Conservation (phyloP, 1,140 invertebrate genomes). For the Cydia splendana region DNA sequence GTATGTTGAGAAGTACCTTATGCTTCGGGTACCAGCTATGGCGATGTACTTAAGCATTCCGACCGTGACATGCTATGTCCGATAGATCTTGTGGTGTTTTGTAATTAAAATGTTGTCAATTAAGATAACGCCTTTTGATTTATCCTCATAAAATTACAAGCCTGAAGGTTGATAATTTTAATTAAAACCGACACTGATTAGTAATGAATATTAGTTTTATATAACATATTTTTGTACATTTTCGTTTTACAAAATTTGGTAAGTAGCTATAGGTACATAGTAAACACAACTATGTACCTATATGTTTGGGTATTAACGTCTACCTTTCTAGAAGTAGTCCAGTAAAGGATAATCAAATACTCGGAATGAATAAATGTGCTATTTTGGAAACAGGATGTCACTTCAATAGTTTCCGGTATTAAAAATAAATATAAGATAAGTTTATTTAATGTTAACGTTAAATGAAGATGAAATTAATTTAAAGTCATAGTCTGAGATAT, state of each 20-base stretch:
- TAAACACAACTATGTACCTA: too few species aligned
- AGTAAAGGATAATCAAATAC: background rate
- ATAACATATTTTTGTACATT: too few species aligned
- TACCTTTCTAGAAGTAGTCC: too few species aligned
- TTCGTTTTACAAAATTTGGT: too few species aligned
- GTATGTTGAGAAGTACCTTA: conserved; percentile 66
- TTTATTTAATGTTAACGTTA: background rate
- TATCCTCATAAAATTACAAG: background rate
- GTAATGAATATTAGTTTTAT: too few species aligned
- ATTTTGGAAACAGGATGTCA: background rate
- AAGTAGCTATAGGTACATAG: too few species aligned
- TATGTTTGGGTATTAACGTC: too few species aligned
- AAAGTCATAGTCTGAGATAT: too few species aligned
- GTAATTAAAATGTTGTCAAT: conserved; percentile 80
- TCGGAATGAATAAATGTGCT: background rate
- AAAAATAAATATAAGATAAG: background rate
- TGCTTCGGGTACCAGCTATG: conserved; percentile 61
- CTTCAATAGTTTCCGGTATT: background rate
- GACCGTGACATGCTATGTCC: conserved; percentile 72
- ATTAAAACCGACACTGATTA: background rate
- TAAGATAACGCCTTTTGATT: conserved; percentile 47
- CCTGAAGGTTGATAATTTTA: background rate
- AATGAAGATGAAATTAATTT: too few species aligned
- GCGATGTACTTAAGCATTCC: conserved; percentile 76
- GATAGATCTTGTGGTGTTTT: conserved; percentile 79